Evolutionary conservation across 1,140 invertebrate genomes (phyloP).

Genomic region (Neodiprion fabricii): DNA sequence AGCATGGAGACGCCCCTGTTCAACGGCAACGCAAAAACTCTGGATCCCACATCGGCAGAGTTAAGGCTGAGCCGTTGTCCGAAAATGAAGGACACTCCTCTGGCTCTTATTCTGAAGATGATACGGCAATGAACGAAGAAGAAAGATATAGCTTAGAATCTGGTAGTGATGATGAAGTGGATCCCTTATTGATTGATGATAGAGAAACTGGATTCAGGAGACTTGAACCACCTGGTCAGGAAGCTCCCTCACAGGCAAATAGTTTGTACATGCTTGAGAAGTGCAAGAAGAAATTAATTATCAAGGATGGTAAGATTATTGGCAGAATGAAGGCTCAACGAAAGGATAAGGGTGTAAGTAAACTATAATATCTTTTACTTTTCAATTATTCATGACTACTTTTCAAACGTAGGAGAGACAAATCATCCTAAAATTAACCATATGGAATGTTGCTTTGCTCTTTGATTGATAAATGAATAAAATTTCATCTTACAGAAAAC

Average conservation of each 20-base stretch:
- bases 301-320: constrained; percentile 77
- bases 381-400: background rate
- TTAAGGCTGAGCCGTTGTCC: constrained; percentile 49
- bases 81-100: constrained; percentile 63
- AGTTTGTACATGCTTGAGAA: constrained; percentile 83
- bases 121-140: constrained; percentile 64
- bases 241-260: constrained; percentile 62
- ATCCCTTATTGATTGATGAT: constrained; percentile 58
- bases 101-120: constrained; percentile 66
- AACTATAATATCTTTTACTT: constrained; percentile 29
- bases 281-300: constrained; percentile 75
- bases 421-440: background rate
- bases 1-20: constrained; percentile 17
- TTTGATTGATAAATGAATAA: constrained; percentile 18
- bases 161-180: constrained; percentile 56
- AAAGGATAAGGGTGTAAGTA: constrained; percentile 77
- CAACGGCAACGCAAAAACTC: constrained; percentile 47
- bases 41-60: constrained; percentile 39
- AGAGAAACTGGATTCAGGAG: constrained; percentile 61
- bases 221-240: constrained; percentile 61
- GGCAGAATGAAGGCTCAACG: constrained; percentile 73
- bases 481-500: constrained; percentile 67
- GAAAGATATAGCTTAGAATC: constrained; percentile 61
- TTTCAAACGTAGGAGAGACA: background rate
- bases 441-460: background rate